Evolutionary conservation across 1,140 invertebrate species (phyloP).

Genomic region (Pseudomyrmex cubaensis): DNA sequence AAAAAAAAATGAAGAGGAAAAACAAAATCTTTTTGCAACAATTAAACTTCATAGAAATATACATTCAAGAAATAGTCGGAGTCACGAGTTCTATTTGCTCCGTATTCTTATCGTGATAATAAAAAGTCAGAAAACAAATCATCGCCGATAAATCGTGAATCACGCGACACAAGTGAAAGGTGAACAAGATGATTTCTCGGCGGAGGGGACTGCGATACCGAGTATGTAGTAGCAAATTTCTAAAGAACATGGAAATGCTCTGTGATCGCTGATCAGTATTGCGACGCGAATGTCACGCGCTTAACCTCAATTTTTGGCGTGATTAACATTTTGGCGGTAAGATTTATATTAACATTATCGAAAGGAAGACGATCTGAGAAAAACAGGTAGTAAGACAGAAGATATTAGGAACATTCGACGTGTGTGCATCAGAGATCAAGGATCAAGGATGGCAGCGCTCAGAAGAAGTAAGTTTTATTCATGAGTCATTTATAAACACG

Average conservation of each 20-base stretch:
- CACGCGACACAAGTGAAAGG: background rate
- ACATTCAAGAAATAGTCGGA: no score
- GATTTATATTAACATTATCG: background rate
- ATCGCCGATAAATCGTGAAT: background rate
- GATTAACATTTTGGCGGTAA: constrained; percentile 19
- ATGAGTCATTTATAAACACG: background rate
- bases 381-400: background rate
- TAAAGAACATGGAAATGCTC: constrained; percentile 3
- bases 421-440: background rate
- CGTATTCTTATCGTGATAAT: background rate
- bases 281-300: background rate
- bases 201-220: background rate
- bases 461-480: constrained; percentile 44
- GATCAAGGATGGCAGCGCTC: constrained; percentile 25
- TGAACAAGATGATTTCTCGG: background rate
- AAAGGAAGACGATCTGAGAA: no score
- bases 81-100: no score
- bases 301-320: constrained; percentile 63
- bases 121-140: background rate
- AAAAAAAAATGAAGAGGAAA: no score
- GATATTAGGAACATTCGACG: background rate
- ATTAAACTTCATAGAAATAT: no score
- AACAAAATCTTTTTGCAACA: no score
- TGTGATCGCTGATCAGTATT: background rate
- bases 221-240: background rate